Conservation (phyloP, 2,888 invertebrate species). For the Sipunculus nudus region DNA sequence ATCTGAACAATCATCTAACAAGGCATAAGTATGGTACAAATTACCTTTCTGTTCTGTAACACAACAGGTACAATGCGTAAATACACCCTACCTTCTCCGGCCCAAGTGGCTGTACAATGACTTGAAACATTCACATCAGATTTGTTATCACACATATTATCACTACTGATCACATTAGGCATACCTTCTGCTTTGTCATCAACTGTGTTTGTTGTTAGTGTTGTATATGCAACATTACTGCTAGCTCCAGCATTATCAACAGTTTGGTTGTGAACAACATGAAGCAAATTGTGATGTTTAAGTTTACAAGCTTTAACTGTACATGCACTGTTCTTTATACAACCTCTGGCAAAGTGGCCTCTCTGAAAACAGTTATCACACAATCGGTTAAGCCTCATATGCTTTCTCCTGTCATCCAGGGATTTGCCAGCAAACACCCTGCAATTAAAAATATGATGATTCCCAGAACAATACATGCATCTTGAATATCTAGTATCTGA, state of each 20-base stretch:
- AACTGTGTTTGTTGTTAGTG: too few species aligned
- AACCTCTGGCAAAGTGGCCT: background rate
- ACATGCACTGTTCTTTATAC: background rate
- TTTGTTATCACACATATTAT: too few species aligned
- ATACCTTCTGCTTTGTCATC: too few species aligned
- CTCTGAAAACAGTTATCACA: background rate
- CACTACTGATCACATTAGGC: too few species aligned
- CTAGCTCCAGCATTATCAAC: too few species aligned
- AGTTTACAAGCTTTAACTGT: background rate
- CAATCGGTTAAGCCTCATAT: background rate
- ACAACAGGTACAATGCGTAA: background rate
- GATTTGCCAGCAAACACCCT: background rate
- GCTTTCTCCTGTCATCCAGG: background rate
- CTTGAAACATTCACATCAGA: background rate
- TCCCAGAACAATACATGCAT: background rate
- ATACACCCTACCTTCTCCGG: background rate
- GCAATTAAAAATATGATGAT: background rate
- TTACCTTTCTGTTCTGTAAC: background rate
- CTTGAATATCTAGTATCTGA: background rate
- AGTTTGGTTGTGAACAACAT: too few species aligned
- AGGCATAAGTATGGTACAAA: background rate
- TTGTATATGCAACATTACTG: too few species aligned
- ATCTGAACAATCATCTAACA: background rate
- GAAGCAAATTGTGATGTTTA: background rate
- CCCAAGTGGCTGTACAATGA: background rate